A percentile compares a stretch with the other conserved stretches of the same genome.
Evolutionary conservation across 2,797 vertebrate species (phyloP).

Genomic region (Phaenicophaeus curvirostris): DNA sequence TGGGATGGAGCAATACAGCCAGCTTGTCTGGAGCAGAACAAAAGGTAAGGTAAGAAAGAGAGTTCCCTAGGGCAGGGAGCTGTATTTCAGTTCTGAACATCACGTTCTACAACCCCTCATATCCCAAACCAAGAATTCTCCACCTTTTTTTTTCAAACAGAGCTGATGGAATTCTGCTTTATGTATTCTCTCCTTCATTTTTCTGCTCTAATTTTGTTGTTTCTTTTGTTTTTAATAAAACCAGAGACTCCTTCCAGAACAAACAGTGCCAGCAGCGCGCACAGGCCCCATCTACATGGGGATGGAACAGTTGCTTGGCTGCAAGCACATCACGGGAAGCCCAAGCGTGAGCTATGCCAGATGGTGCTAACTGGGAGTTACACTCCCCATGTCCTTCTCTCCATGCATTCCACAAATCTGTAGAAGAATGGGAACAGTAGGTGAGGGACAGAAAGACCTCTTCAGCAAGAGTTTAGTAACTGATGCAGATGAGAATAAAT

Average conservation of each 20-base stretch:
- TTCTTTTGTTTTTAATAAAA: background rate
- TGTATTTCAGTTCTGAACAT: background rate
- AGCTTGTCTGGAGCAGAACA: slow-evolving; percentile 22
- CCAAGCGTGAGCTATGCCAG: background rate
- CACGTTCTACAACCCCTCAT: accelerated
- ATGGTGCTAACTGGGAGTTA: background rate
- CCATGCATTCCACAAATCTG: background rate
- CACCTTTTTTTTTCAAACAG: accelerated
- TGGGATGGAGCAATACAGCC: background rate
- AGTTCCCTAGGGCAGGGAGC: background rate
- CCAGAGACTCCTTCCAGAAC: background rate
- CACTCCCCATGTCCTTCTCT: background rate
- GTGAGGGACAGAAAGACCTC: background rate
- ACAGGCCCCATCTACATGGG: background rate
- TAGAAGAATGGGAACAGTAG: background rate
- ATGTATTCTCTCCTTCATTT: background rate
- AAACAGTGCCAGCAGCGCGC: background rate
- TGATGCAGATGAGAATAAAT: background rate
- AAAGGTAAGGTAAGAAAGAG: background rate
- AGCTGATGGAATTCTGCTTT: background rate
- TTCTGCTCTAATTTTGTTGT: background rate
- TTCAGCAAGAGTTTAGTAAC: background rate
- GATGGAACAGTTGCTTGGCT: background rate
- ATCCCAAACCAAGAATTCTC: background rate
- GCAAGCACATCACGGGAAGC: background rate